Evolutionary conservation across 2,797 vertebrate genomes (phyloP).

Genomic region (Schizopygopsis pylzovi): DNA sequence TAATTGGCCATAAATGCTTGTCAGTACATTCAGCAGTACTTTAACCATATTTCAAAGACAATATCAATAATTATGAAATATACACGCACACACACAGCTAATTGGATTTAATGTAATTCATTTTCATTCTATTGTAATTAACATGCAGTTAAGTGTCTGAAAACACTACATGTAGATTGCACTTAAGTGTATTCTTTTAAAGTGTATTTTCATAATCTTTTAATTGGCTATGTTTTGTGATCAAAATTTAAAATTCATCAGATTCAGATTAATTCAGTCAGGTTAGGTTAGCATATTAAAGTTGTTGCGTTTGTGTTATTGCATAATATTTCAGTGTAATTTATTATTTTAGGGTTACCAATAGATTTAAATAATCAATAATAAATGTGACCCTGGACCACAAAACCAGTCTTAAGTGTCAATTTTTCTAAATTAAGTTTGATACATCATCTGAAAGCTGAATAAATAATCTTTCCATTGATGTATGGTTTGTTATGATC

Average conservation of each 20-base stretch:
- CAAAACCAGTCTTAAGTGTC: no score
- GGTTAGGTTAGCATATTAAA: neutral
- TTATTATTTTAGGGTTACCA: neutral
- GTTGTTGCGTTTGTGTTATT: neutral
- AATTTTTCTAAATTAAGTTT: no score
- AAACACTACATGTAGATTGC: neutral
- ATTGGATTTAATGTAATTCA: no score
- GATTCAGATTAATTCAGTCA: neutral
- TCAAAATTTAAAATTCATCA: neutral
- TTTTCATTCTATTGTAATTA: neutral
- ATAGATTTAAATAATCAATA: no score
- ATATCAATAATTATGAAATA: no score
- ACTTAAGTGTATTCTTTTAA: neutral
- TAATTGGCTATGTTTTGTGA: neutral
- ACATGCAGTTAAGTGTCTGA: neutral
- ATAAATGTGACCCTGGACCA: no score
- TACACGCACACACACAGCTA: no score
- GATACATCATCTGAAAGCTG: no score
- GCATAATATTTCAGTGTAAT: neutral
- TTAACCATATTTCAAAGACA: neutral
- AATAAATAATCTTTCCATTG: no score
- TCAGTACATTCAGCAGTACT: neutral
- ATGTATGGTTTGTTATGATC: no score
- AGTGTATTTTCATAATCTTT: neutral
- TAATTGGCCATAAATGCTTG: no score